phyloP scores from a whole-genome alignment of 1,140 invertebrate genomes.

The Megalopta genalis region DNA sequence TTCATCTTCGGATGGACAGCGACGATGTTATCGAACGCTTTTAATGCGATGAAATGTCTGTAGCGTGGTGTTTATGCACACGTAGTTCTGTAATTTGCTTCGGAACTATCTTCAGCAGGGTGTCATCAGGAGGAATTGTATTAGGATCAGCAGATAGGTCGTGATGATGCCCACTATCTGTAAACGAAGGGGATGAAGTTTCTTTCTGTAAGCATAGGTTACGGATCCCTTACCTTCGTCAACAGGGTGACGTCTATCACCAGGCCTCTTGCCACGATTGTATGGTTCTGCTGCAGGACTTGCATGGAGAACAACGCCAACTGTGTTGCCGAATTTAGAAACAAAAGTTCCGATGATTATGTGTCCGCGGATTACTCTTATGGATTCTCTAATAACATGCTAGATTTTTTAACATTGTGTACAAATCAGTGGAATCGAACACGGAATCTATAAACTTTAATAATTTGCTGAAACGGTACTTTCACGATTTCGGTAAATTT shows the following conservation, averaged over 20 bases:
- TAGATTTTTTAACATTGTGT: no score
- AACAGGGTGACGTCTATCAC: conserved; percentile 56
- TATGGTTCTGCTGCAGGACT: conserved; percentile 58
- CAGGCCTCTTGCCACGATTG: conserved; percentile 59
- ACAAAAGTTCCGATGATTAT: no score
- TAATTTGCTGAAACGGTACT: no score
- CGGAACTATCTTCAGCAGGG: background rate
- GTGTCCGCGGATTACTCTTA: no score
- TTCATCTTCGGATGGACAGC: background rate
- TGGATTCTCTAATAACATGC: no score
- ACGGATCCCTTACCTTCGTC: conserved; percentile 48
- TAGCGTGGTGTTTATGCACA: background rate
- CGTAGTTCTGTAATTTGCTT: background rate
- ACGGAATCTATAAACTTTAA: no score
- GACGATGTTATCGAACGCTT: conserved; percentile 3
- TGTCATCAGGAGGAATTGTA: conserved; percentile 51
- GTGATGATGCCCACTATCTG: conserved; percentile 58
- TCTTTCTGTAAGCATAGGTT: background rate
- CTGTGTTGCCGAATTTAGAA: conserved; percentile 40
- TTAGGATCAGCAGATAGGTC: conserved; percentile 62
- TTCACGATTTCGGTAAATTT: no score
- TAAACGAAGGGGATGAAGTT: background rate
- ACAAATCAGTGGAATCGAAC: no score
- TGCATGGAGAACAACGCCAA: conserved; percentile 67
- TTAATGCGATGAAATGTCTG: background rate